Evolutionary conservation across 92 coral and sea anemone species (phyloP).

Genomic region (Umimayanthus kanabou): DNA sequence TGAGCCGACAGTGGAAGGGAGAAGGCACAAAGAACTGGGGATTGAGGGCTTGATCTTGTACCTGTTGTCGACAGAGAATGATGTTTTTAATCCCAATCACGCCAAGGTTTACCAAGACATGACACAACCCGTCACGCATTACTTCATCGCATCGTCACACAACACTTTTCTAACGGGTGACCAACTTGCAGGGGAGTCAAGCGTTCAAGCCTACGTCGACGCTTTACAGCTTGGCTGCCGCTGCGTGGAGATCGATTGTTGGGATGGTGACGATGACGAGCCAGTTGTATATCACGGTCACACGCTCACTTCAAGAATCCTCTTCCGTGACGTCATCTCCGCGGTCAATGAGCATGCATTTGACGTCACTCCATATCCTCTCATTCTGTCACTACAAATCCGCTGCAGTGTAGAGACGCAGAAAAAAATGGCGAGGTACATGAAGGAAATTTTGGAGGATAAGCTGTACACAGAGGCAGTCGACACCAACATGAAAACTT

Average conservation of each 20-base stretch:
- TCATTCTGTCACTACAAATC: conserved; percentile 66
- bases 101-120: conserved; percentile 73
- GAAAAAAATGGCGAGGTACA: conserved; percentile 65
- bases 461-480: conserved; percentile 46
- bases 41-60: conserved; percentile 63
- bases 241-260: conserved; percentile 79
- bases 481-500: conserved; percentile 23
- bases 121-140: conserved; percentile 71
- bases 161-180: conserved; percentile 74
- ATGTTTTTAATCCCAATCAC: conserved; percentile 61
- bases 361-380: conserved; percentile 68
- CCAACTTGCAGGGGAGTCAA: conserved; percentile 62
- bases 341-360: conserved; percentile 72
- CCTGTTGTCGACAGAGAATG: conserved; percentile 66
- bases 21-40: conserved; percentile 31
- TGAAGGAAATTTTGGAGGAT: conserved; percentile 54
- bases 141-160: conserved; percentile 82
- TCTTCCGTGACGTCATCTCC: conserved; percentile 62
- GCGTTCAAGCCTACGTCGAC: conserved; percentile 60
- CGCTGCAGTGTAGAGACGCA: conserved; percentile 74
- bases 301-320: conserved; percentile 70
- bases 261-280: conserved; percentile 74
- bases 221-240: conserved; percentile 70
- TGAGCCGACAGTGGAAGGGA: conserved; percentile 57
- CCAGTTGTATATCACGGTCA: conserved; percentile 76